These are phyloP conservation scores for Acrocephalus arundinaceus DNA, from an alignment of 2,113 vertebrate species.

Conservation along the genomic window DNA sequence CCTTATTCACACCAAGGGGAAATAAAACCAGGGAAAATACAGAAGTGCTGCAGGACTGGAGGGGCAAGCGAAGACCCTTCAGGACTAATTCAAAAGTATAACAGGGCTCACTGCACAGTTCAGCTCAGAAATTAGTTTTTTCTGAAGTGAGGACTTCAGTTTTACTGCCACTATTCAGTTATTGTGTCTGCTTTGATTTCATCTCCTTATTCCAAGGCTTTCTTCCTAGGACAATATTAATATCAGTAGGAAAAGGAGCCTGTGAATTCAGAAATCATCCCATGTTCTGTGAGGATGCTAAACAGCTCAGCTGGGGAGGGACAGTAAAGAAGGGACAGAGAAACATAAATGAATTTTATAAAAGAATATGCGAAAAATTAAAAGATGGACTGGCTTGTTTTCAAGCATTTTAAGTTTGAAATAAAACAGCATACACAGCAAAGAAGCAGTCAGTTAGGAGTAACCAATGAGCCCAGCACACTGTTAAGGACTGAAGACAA, in stretches of 20 bases:
- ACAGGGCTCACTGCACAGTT: neutral
- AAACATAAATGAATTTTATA: neutral
- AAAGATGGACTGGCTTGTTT: neutral
- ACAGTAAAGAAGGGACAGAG: neutral
- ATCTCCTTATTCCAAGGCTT: neutral
- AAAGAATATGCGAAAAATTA: neutral
- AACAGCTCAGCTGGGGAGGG: neutral
- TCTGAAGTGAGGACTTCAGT: neutral
- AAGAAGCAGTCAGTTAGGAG: neutral
- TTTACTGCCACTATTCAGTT: neutral
- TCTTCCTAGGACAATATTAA: neutral
- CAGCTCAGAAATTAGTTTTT: neutral
- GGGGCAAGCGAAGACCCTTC: neutral
- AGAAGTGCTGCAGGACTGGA: neutral
- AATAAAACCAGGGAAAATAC: neutral
- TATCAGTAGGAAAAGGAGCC: neutral
- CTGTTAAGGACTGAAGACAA: neutral
- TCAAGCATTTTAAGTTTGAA: neutral
- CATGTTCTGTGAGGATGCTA: neutral
- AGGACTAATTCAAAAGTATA: neutral
- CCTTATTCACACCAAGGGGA: neutral
- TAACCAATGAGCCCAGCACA: neutral
- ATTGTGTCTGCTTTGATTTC: neutral
- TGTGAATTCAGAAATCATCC: neutral
- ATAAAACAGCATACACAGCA: neutral